Conservation (phyloP, 2,888 invertebrate species). For the Agrochola circellaris region DNA sequence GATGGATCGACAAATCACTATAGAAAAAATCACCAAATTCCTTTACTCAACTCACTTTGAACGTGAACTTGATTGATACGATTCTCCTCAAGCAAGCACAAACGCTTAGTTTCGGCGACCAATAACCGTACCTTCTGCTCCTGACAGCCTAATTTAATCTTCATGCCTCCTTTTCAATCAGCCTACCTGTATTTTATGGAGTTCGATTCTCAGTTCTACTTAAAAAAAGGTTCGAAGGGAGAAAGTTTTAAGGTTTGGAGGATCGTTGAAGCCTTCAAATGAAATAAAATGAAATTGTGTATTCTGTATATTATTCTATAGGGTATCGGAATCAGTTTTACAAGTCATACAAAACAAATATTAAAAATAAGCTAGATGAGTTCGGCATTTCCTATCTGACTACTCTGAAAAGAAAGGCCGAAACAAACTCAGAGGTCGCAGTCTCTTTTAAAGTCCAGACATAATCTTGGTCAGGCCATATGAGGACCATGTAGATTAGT, state of each 20-base stretch:
- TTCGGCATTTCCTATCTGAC: too few species aligned
- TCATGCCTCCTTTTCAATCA: constrained; percentile 48
- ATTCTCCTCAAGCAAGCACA: not conserved
- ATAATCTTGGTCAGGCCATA: too few species aligned
- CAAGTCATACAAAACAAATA: too few species aligned
- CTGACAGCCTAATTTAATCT: constrained; percentile 53
- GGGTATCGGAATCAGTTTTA: too few species aligned
- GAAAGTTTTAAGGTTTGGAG: not conserved
- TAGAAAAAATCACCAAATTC: not conserved
- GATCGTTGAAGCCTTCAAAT: not conserved
- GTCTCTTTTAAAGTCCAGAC: too few species aligned
- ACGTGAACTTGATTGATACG: constrained; percentile 9
- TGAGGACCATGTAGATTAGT: too few species aligned
- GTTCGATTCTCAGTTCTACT: constrained; percentile 5
- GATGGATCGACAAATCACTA: too few species aligned
- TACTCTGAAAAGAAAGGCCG: too few species aligned
- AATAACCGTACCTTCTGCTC: constrained; percentile 33
- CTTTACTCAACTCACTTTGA: not conserved
- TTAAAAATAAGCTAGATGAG: too few species aligned
- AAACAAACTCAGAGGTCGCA: too few species aligned
- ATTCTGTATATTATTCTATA: too few species aligned
- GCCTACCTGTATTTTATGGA: constrained; percentile 30
- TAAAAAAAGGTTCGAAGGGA: constrained; percentile 16
- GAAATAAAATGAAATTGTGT: too few species aligned
- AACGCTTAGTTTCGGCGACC: constrained; percentile 32